phyloP scores from a whole-genome alignment of 2,888 invertebrate genomes.

The Lysandra coridon region DNA sequence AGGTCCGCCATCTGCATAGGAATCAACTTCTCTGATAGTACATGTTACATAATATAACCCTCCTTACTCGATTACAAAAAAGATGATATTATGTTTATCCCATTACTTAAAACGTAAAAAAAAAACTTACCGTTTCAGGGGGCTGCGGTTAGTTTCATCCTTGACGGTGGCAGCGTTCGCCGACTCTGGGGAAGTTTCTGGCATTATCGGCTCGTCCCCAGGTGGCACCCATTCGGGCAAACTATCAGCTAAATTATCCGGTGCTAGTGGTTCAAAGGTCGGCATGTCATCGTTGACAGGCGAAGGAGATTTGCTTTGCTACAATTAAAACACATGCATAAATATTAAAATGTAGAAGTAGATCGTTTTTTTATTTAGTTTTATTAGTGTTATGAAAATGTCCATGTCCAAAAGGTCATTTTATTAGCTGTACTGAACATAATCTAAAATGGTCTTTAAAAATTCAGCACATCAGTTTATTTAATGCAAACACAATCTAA shows the following conservation, averaged over 20 bases:
- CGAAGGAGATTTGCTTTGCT: conserved; percentile 70
- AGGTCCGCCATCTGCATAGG: too few relatives aligned
- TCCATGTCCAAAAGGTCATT: too few relatives aligned
- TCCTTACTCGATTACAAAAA: too few relatives aligned
- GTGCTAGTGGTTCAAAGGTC: conserved; percentile 46
- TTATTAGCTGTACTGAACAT: too few relatives aligned
- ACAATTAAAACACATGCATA: conserved; percentile 1
- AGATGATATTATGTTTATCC: too few relatives aligned
- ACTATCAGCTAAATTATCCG: conserved; percentile 51
- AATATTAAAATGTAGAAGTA: conserved; percentile 6
- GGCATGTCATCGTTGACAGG: conserved; percentile 49
- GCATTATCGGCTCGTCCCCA: conserved; percentile 64
- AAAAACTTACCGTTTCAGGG: conserved; percentile 61
- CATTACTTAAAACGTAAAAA: neutral
- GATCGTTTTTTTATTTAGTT: too few relatives aligned
- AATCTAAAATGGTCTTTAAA: too few relatives aligned
- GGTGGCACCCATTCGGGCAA: conserved; percentile 66
- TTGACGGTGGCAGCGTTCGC: conserved; percentile 47
- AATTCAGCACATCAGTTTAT: too few relatives aligned
- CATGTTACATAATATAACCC: too few relatives aligned
- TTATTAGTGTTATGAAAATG: too few relatives aligned
- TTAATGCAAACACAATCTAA: too few relatives aligned
- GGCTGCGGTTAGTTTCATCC: conserved; percentile 64
- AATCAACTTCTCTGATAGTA: too few relatives aligned
- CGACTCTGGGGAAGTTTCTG: conserved; percentile 54